phyloP scores from a whole-genome alignment of 2,888 invertebrate genomes.

The Charanyca ferruginea region DNA sequence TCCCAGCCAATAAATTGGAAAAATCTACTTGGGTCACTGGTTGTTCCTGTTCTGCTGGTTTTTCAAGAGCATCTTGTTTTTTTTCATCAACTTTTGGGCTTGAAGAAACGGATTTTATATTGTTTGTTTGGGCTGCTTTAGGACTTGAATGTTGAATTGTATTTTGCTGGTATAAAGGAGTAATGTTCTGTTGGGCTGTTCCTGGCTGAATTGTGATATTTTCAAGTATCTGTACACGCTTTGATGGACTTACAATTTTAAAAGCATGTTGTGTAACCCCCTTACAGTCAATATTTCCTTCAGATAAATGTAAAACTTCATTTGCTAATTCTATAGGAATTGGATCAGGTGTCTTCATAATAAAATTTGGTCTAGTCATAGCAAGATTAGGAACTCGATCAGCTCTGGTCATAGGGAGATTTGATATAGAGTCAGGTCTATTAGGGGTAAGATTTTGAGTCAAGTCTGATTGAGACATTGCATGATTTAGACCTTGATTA shows the following conservation, averaged over 20 bases:
- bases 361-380: slow-evolving; percentile 20
- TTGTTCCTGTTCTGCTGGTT: slow-evolving; percentile 27
- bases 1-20: slow-evolving; percentile 80
- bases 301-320: slow-evolving; percentile 70
- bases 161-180: slow-evolving; percentile 30
- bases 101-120: slow-evolving; percentile 23
- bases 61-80: slow-evolving; percentile 34
- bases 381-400: slow-evolving; percentile 9
- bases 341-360: slow-evolving; percentile 56
- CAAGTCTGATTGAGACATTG: slow-evolving; percentile 20
- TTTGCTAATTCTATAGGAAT: slow-evolving; percentile 73
- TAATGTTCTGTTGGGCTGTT: slow-evolving; percentile 36
- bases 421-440: slow-evolving; percentile 20
- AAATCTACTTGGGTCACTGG: slow-evolving; percentile 74
- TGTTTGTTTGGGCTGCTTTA: slow-evolving; percentile 20
- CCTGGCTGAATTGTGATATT: slow-evolving; percentile 78
- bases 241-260: slow-evolving; percentile 75
- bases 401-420: slow-evolving; percentile 1
- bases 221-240: slow-evolving; percentile 82
- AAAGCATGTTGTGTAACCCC: slow-evolving; percentile 53
- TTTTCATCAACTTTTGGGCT: slow-evolving; percentile 36
- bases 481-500: slow-evolving; percentile 9
- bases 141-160: slow-evolving; percentile 34
- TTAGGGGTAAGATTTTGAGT: slow-evolving; percentile 9
- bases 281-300: slow-evolving; percentile 47